phyloP scores from a whole-genome alignment of 2,113 vertebrate species.

The Eulemur rufifrons region DNA sequence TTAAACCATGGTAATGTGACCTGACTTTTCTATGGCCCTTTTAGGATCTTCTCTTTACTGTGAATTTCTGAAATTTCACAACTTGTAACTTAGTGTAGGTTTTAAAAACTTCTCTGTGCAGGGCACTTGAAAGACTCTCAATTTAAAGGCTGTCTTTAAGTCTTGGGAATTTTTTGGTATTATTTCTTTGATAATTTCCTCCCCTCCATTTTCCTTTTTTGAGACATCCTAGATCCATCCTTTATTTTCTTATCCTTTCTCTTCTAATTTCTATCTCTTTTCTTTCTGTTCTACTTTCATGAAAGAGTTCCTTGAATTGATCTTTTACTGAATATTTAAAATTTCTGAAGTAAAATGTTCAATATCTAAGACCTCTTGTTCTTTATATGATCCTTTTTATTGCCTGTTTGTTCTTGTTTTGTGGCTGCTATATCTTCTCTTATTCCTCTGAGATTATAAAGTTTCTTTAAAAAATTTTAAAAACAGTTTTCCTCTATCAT shows the following conservation, averaged over 20 bases:
- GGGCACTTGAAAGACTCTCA: background rate
- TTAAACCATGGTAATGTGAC: background rate
- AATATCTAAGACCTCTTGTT: background rate
- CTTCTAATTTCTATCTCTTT: background rate
- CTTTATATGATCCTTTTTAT: background rate
- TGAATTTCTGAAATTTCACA: constrained; percentile 32
- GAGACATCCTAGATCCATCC: background rate
- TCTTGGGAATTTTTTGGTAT: background rate
- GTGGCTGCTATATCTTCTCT: background rate
- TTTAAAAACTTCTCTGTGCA: background rate
- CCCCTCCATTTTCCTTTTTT: background rate
- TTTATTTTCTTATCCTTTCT: background rate
- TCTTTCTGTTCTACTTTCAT: background rate
- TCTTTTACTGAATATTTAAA: background rate
- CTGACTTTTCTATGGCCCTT: background rate
- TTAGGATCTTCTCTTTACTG: background rate
- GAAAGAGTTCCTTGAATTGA: background rate
- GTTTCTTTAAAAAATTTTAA: background rate
- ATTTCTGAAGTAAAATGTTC: background rate
- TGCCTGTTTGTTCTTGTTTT: background rate
- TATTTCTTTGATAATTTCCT: constrained; percentile 20
- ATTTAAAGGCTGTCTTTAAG: background rate
- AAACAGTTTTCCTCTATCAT: background rate
- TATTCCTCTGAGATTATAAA: background rate
- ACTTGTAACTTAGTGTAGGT: background rate